Evolutionary conservation across 2,113 vertebrate genomes (phyloP).

Genomic region (Smithornis capensis): DNA sequence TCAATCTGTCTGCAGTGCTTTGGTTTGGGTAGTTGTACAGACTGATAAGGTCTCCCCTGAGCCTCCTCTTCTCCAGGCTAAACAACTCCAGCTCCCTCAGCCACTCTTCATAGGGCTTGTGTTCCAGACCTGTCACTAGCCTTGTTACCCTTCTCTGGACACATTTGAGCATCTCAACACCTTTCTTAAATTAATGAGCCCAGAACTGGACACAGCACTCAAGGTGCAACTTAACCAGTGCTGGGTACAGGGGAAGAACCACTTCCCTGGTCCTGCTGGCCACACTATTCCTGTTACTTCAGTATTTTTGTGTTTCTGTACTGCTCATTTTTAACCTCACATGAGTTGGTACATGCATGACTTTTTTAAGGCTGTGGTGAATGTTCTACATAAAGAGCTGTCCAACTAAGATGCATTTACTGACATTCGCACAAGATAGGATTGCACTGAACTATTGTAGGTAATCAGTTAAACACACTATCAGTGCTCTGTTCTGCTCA

Average conservation of each 20-base stretch:
- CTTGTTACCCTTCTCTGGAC: too few species aligned
- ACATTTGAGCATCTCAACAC: too few species aligned
- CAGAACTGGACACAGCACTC: too few species aligned
- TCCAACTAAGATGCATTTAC: background rate
- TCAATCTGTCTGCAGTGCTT: background rate
- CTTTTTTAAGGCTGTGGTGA: background rate
- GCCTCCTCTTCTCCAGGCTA: too few species aligned
- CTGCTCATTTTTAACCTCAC: background rate
- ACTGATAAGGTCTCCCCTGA: too few species aligned
- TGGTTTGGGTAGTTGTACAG: background rate
- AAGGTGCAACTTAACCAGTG: too few species aligned
- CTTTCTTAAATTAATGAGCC: too few species aligned
- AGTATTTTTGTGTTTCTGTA: background rate
- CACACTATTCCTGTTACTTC: background rate
- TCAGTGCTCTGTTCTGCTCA: background rate
- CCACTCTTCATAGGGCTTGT: too few species aligned
- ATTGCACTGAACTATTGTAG: background rate
- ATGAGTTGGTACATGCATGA: rapidly evolving
- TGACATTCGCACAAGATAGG: background rate
- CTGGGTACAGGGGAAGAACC: too few species aligned
- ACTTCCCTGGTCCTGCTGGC: too few species aligned
- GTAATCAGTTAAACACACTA: background rate
- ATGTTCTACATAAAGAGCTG: background rate
- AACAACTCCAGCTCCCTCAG: too few species aligned
- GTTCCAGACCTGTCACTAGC: too few species aligned